Conservation (phyloP, 2,113 vertebrate species). For the Peromyscus maniculatus region DNA sequence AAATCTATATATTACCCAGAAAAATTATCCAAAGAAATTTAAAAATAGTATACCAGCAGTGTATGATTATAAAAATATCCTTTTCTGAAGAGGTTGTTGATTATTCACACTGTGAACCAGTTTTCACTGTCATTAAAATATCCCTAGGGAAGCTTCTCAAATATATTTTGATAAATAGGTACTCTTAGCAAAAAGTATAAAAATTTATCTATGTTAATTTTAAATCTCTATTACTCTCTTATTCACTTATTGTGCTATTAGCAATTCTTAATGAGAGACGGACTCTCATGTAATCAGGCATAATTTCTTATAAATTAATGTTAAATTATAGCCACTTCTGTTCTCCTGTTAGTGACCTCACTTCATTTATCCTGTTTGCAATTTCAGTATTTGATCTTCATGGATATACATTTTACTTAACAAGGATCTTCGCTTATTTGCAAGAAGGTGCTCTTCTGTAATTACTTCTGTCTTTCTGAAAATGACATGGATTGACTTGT, state of each 20-base stretch:
- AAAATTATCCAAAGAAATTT: neutral
- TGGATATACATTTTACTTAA: neutral
- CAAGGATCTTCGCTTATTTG: neutral
- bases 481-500: neutral
- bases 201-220: neutral
- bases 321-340: neutral
- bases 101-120: conserved; percentile 26
- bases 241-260: neutral
- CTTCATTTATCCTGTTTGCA: neutral
- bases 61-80: neutral
- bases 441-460: neutral
- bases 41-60: neutral
- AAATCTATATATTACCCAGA: neutral
- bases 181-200: conserved; percentile 28
- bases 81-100: neutral
- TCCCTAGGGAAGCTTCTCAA: neutral
- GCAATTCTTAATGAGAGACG: neutral
- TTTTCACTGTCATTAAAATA: conserved; percentile 31
- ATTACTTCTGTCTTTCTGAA: neutral
- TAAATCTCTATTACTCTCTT: neutral
- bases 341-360: neutral
- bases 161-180: neutral
- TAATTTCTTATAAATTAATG: neutral
- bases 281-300: neutral
- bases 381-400: neutral